phyloP scores from a whole-genome alignment of 2,113 vertebrate species.

The Narcine bancroftii region DNA sequence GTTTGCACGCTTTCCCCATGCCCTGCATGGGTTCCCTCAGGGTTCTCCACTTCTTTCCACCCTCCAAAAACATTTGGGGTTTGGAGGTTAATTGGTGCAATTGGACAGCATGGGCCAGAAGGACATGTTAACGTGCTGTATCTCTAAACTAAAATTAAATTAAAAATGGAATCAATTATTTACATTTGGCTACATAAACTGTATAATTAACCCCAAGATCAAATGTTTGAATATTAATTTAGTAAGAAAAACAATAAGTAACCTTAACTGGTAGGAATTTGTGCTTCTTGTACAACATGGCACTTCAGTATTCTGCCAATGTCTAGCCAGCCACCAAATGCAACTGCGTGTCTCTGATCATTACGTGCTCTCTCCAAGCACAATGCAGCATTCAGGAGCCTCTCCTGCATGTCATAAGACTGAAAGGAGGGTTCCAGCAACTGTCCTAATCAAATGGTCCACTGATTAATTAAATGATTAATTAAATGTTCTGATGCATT shows the following conservation, averaged over 20 bases:
- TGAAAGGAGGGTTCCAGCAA: not conserved
- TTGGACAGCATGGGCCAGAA: too few species aligned
- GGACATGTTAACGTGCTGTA: too few species aligned
- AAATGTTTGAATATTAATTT: not conserved
- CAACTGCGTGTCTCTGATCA: not conserved
- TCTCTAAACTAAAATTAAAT: too few species aligned
- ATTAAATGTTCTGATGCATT: slow-evolving; percentile 7
- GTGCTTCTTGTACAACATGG: not conserved
- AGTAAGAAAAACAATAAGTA: not conserved
- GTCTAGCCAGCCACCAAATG: not conserved
- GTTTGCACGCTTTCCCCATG: too few species aligned
- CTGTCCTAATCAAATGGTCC: not conserved
- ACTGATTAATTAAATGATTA: slow-evolving; percentile 17
- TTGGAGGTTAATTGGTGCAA: too few species aligned
- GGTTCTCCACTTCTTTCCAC: too few species aligned
- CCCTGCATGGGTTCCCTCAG: too few species aligned
- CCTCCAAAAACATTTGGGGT: too few species aligned
- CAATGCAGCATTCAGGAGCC: not conserved
- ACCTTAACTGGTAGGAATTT: not conserved
- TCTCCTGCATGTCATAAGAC: not conserved
- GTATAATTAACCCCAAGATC: not conserved
- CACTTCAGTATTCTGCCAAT: not conserved
- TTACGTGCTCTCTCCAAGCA: not conserved
- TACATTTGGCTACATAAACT: not conserved
- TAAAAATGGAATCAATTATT: not conserved